Evolutionary conservation across 2,797 vertebrate genomes (phyloP).

Genomic region (Mus caroli): DNA sequence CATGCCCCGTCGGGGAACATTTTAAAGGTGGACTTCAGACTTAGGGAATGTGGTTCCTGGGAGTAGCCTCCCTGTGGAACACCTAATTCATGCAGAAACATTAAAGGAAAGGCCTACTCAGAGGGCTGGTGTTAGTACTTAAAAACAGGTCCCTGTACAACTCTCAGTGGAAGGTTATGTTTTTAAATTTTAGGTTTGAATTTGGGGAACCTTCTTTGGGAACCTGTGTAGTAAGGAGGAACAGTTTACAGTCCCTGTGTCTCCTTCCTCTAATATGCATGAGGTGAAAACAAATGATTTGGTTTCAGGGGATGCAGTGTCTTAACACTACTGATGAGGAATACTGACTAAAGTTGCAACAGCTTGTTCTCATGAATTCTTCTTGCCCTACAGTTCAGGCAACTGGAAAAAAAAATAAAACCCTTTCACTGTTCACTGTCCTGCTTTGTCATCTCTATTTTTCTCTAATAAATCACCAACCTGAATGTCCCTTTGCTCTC

Average conservation of each 20-base stretch:
- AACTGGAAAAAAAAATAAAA: neutral
- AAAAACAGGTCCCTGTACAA: neutral
- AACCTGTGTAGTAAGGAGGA: neutral
- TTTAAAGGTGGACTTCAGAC: neutral
- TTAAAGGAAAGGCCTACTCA: neutral
- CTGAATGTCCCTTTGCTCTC: neutral
- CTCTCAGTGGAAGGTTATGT: conserved; percentile 36
- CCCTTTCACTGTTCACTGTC: neutral
- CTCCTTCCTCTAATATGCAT: neutral
- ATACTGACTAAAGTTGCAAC: neutral
- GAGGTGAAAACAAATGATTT: neutral
- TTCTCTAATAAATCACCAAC: neutral
- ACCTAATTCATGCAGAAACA: conserved; percentile 51
- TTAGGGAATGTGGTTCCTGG: neutral
- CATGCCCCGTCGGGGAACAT: conserved; percentile 31
- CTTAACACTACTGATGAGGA: neutral
- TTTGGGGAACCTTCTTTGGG: neutral
- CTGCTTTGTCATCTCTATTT: neutral
- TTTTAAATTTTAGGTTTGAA: conserved; percentile 51
- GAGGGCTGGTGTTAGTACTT: neutral
- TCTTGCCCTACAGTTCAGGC: neutral
- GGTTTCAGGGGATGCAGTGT: neutral
- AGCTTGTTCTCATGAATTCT: neutral
- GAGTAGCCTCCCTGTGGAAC: neutral
- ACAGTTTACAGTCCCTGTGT: neutral